Base-by-base conservation (phyloP, 2,888 invertebrate species). In the Resseliella maxima region DNA sequence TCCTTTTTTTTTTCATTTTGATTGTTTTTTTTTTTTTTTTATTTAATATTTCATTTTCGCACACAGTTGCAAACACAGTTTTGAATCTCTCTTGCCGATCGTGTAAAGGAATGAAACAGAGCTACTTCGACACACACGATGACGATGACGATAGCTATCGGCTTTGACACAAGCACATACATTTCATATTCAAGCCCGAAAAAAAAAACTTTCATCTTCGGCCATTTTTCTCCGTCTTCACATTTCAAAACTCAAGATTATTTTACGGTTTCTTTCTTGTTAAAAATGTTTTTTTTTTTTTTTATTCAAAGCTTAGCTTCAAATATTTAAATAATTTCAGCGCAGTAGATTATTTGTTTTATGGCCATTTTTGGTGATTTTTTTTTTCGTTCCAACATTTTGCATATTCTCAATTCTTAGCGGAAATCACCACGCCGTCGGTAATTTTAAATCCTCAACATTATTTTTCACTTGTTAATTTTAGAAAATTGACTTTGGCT, bases 131-230 rank as follows among this genome's bases (percentile, higher is more conserved):
- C 83, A 38, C 24, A 24, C n/a, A 38, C 24, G 83, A 83, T 38
- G 72, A 38, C 24, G 83, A 83, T 38, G 72, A 35, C 72, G 18
- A 15, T 24, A 38, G 83, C 83, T 21, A n/a, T 31, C 21, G n/a
- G 24, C n/a, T 83, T 83, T 83, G 83, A 83, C 83, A 83, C 38
- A 38, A 83, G n/a, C 83, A 83, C 83, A 83, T 38, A 83, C 24
- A n/a, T 83, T 38, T 38, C 27, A 64, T 24, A 15, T 64, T 64
- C n/a, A n/a, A 64, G n/a, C n/a, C 5, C 3, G 15, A 15, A n/a
- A n/a, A 21, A 38, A 72, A 83, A 83, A 83, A 83, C 83, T 83
- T 83, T 83, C 83, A 38, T 83, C 38, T 83, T 36, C 83, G 83
- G 83, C 83, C 83, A 83, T 83, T 38, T 83, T 83, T 83, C 24